phyloP scores from a whole-genome alignment of 2,113 vertebrate genomes.

The Hylia prasina region DNA sequence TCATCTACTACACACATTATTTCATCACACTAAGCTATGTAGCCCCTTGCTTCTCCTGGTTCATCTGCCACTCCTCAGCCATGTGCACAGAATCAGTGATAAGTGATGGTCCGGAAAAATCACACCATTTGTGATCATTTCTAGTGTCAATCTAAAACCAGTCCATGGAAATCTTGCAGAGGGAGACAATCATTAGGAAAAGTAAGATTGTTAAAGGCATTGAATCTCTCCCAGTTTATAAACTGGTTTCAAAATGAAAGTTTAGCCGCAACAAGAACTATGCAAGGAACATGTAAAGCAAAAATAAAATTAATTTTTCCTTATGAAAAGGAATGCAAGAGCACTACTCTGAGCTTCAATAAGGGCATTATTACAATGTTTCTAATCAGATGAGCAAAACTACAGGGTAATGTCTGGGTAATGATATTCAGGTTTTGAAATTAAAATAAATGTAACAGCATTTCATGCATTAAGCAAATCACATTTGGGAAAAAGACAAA shows the following conservation, averaged over 20 bases:
- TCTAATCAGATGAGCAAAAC: background rate
- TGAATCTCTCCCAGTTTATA: background rate
- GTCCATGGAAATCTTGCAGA: background rate
- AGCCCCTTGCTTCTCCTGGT: background rate
- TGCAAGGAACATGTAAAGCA: background rate
- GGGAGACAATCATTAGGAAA: background rate
- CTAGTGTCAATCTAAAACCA: background rate
- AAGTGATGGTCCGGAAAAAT: background rate
- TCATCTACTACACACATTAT: background rate
- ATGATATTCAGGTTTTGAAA: background rate
- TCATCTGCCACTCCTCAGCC: background rate
- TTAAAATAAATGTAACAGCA: background rate
- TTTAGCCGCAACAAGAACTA: background rate
- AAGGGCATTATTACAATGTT: background rate
- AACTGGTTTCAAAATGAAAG: background rate
- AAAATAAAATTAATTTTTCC: background rate
- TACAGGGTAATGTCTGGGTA: background rate
- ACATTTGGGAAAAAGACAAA: background rate
- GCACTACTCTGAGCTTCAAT: background rate
- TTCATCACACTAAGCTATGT: background rate
- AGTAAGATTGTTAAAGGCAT: background rate
- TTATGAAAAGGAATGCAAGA: background rate
- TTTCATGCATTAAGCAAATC: background rate
- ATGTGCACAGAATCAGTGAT: background rate
- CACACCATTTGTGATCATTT: background rate